Conservation (phyloP, 64 coral and sea anemone species). For the Stichodactyla mertensii region DNA sequence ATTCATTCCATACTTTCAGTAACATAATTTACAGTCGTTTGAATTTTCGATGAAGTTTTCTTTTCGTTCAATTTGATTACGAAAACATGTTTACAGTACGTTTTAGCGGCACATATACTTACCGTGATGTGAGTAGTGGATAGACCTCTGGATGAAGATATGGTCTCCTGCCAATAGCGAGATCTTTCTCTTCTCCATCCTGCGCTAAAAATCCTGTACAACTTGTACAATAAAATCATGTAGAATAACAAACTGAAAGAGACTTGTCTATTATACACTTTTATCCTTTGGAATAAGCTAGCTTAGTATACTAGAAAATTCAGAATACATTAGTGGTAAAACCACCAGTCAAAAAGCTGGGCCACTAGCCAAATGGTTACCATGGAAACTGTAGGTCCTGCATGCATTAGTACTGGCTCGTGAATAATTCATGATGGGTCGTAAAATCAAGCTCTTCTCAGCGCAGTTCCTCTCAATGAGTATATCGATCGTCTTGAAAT, state of each 20-base stretch:
- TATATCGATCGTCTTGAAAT: too few species aligned
- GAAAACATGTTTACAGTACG: background rate
- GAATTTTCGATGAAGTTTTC: background rate
- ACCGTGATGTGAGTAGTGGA: conserved; percentile 59
- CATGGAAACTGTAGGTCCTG: background rate
- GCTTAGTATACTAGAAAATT: background rate
- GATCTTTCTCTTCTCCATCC: conserved; percentile 11
- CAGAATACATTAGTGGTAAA: background rate
- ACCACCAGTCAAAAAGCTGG: background rate
- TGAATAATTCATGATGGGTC: background rate
- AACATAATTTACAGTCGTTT: too few species aligned
- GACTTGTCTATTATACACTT: background rate
- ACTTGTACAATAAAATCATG: conserved; percentile 14
- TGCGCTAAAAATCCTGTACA: background rate
- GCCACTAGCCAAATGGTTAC: background rate
- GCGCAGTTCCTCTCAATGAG: too few species aligned
- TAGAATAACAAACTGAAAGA: background rate
- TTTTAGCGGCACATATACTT: background rate
- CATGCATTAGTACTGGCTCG: background rate
- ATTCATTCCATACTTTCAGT: too few species aligned
- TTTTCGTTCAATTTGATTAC: background rate
- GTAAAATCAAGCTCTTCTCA: background rate
- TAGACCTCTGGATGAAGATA: conserved; percentile 42
- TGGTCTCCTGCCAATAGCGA: conserved; percentile 31
- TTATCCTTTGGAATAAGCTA: background rate